Evolutionary conservation across 1,140 invertebrate genomes (phyloP).

Genomic region (Dendrolimus punctatus): DNA sequence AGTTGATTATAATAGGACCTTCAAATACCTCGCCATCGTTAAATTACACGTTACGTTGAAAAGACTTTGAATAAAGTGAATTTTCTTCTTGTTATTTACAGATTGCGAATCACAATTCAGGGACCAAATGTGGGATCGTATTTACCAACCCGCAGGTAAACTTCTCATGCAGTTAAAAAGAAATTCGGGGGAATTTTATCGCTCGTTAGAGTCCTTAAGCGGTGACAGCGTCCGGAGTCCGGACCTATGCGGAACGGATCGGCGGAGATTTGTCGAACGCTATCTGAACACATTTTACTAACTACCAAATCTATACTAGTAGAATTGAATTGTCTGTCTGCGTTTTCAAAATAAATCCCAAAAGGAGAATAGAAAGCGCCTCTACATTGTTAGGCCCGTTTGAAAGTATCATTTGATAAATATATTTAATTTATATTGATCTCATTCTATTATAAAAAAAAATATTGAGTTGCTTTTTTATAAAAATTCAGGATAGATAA

Average conservation of each 20-base stretch:
- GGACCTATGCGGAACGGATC: conserved; percentile 5
- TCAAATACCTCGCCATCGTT: conserved; percentile 9
- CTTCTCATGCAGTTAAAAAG: conserved; percentile 55
- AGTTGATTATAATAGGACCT: conserved; percentile 11
- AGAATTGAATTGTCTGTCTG: too few species aligned
- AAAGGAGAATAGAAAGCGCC: too few species aligned
- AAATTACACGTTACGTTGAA: conserved; percentile 19
- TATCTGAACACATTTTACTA: too few species aligned
- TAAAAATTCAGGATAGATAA: too few species aligned
- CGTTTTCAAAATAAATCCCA: too few species aligned
- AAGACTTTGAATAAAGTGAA: conserved; percentile 25
- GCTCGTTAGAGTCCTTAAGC: conserved; percentile 59
- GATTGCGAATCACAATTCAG: conserved; percentile 50
- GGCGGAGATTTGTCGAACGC: background rate
- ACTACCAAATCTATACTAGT: too few species aligned
- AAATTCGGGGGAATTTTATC: conserved; percentile 57
- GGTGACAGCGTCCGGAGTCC: conserved; percentile 25
- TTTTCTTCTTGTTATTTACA: conserved; percentile 39
- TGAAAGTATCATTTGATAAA: too few species aligned
- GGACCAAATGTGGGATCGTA: conserved; percentile 49
- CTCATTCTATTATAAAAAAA: too few species aligned
- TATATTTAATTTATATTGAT: too few species aligned
- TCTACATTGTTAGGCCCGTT: too few species aligned
- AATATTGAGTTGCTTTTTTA: too few species aligned
- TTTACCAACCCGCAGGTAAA: conserved; percentile 58